Base-by-base conservation (phyloP, 2,113 vertebrate species). In the Heteronetta atricapilla region DNA sequence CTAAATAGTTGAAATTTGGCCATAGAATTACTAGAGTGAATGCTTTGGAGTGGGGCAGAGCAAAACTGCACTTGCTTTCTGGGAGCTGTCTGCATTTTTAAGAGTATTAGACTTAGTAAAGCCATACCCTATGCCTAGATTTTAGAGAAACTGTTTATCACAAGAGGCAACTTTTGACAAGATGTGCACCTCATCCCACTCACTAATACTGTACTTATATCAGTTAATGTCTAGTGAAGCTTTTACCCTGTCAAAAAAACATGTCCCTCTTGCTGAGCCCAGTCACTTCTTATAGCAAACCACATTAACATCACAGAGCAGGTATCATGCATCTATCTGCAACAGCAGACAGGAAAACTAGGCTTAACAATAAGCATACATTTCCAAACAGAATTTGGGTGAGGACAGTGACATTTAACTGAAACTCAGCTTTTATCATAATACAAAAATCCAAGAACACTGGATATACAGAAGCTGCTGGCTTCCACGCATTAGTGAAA, bases 261-360 rank as follows among this genome's bases (percentile, higher is more conserved):
- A 52, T 5, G 0, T 53, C 48, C 66, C 36, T 86, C 20, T 21
- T 34, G 46, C 5, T 28, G 70, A 94, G 88, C 80, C 66, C 80
- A 48, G 76, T 74, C 46, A 29, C 3, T 62, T 93, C 88, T 70
- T 14, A 34, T 11, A 92, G 94, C 95, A 95, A 96, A 93, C 90
- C 75, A 62, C 62, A 53, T 2, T 6, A 81, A 82, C 22, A 42
- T 40, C 22, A 48, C 85, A 59, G 89, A 95, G 91, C 74, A 89
- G 76, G 89, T 78, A 93, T 72, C 94, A 79, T 92, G 95, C 95
- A 95, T 48, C 77, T 52, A 19, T 88, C 90, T 96, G 82, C 91
- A 90, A 59, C 86, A 84, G 90, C 95, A 96, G 81, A 89, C 85
- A 95, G 74, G 44, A n/a, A 84, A 89, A 89, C 1, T 34, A 86